These are phyloP conservation scores for Torymus aiolomorphi DNA, from an alignment of 2,888 invertebrate species.

Conservation along the genomic window DNA sequence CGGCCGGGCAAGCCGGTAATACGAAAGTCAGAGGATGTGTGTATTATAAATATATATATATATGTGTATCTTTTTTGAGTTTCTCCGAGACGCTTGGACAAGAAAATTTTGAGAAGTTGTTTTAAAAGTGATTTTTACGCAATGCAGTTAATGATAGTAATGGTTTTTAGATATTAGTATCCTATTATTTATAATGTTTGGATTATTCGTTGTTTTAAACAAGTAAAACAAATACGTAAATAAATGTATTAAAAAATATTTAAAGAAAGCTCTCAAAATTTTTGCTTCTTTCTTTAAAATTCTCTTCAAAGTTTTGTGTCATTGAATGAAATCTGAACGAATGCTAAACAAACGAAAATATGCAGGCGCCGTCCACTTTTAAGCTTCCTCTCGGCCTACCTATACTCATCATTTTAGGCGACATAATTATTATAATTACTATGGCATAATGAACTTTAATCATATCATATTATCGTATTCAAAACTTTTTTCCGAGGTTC, in stretches of 20 bases:
- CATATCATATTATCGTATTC: conserved; percentile 65
- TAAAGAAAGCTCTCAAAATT: conserved; percentile 32
- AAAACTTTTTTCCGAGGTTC: conserved; percentile 39
- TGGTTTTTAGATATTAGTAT: conserved; percentile 13
- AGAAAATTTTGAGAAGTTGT: conserved; percentile 31
- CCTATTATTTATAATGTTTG: not conserved
- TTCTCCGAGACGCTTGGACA: conserved; percentile 24
- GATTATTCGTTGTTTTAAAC: not conserved
- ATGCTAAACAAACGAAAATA: conserved; percentile 49
- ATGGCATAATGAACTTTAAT: conserved; percentile 67
- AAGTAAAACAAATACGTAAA: too few relatives aligned
- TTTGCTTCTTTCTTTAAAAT: not conserved
- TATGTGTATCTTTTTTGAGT: conserved; percentile 26
- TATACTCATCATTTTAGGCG: conserved; percentile 62
- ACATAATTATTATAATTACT: conserved; percentile 66
- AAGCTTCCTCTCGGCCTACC: conserved; percentile 68
- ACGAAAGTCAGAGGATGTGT: conserved; percentile 21
- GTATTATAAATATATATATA: conserved; percentile 17
- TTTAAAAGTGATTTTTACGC: conserved; percentile 31
- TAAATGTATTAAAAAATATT: not conserved
- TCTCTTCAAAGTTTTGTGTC: too few relatives aligned
- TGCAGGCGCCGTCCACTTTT: conserved; percentile 72
- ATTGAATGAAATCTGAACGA: not conserved
- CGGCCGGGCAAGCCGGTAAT: conserved; percentile 4
- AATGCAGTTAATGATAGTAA: conserved; percentile 19